These are phyloP conservation scores for Anarhynchus alexandrinus DNA, from an alignment of 2,113 vertebrate genomes.

Conservation along the genomic window DNA sequence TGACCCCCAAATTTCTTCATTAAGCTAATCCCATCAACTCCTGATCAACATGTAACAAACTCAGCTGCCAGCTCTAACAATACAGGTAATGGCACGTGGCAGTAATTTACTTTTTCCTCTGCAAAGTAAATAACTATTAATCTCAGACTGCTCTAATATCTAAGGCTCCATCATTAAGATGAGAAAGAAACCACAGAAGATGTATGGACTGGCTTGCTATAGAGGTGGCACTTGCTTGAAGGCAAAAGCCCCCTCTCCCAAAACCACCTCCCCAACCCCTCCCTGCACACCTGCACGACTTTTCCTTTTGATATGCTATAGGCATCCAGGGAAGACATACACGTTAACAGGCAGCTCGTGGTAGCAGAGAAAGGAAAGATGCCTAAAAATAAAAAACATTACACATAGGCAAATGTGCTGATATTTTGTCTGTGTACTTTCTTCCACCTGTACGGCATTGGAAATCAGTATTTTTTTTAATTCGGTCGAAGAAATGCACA, in stretches of 20 bases:
- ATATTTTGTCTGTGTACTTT: background rate
- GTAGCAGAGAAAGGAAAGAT: background rate
- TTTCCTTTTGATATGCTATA: background rate
- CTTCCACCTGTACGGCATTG: background rate
- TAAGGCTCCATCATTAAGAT: background rate
- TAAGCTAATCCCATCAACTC: background rate
- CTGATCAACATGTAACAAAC: background rate
- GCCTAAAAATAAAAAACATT: background rate
- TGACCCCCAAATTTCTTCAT: background rate
- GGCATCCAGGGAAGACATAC: background rate
- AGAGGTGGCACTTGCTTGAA: background rate
- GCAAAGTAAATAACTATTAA: background rate
- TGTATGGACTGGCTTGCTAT: background rate
- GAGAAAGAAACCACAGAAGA: background rate
- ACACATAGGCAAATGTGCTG: background rate
- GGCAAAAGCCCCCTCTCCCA: background rate
- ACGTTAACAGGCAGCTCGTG: background rate
- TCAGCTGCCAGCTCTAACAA: background rate
- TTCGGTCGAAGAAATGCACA: background rate
- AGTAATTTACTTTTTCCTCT: background rate
- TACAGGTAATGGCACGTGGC: background rate
- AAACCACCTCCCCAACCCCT: too few relatives aligned
- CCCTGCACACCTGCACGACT: accelerated
- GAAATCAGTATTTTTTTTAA: background rate
- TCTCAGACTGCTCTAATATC: background rate